These are phyloP conservation scores for Salarias fasciatus DNA, from an alignment of 2,797 vertebrate species.

Conservation along the genomic window DNA sequence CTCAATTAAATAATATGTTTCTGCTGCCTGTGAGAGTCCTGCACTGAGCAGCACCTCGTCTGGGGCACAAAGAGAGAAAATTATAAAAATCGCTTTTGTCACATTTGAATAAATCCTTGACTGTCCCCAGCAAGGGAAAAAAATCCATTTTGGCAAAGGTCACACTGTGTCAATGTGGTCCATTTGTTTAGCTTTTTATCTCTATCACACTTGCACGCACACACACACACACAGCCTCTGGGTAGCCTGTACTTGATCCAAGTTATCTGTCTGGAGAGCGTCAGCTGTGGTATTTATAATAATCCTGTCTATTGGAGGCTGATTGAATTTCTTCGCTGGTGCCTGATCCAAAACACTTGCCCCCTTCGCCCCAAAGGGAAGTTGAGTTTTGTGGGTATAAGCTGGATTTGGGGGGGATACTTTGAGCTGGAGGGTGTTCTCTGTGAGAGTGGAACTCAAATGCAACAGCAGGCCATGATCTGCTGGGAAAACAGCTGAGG, in stretches of 20 bases:
- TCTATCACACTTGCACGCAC: slow-evolving; percentile 5
- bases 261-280: slow-evolving; percentile 13
- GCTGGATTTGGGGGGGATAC: background rate
- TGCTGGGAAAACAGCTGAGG: slow-evolving; percentile 16
- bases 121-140: no score
- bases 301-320: slow-evolving; percentile 29
- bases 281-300: slow-evolving; percentile 39
- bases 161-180: slow-evolving; percentile 2
- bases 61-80: background rate
- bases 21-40: background rate
- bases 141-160: slow-evolving; percentile 2
- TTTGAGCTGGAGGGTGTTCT: slow-evolving; percentile 1
- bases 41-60: background rate
- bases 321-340: background rate
- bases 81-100: no score
- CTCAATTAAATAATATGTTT: background rate
- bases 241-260: slow-evolving; percentile 16
- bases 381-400: background rate
- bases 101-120: no score
- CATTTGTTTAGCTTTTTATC: slow-evolving; percentile 31
- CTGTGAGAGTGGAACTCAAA: slow-evolving; percentile 5
- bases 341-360: slow-evolving; percentile 3
- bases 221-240: background rate
- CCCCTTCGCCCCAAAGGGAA: slow-evolving; percentile 8
- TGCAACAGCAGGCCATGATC: background rate